These are phyloP conservation scores for Zaprionus camerounensis DNA, from an alignment of 1,140 invertebrate genomes.

Conservation along the genomic window DNA sequence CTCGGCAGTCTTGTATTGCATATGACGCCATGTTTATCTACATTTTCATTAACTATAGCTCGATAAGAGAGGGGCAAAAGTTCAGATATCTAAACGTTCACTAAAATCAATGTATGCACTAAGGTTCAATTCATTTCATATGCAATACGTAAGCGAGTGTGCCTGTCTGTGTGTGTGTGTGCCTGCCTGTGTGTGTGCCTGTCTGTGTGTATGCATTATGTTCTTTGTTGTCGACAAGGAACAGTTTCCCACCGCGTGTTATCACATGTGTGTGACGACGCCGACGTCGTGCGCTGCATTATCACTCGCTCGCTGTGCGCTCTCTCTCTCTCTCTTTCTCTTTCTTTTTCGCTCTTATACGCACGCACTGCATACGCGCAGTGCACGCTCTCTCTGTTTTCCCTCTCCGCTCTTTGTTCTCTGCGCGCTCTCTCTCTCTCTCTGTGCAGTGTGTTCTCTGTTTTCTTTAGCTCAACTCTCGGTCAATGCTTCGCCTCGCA, in stretches of 20 bases:
- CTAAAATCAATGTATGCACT: constrained; percentile 43
- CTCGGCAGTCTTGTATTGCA: not conserved
- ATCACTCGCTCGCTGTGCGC: constrained; percentile 47
- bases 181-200: not conserved
- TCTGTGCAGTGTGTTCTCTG: constrained; percentile 13
- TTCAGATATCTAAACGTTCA: not conserved
- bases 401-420: constrained; percentile 5
- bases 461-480: constrained; percentile 63
- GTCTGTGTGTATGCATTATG: constrained; percentile 11
- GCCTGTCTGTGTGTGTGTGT: constrained; percentile 6
- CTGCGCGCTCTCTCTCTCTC: constrained; percentile 4
- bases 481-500: constrained; percentile 70
- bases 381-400: constrained; percentile 1
- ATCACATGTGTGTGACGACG: constrained; percentile 57
- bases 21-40: too few species aligned
- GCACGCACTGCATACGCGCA: constrained; percentile 3
- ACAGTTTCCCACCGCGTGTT: constrained; percentile 60
- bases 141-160: not conserved
- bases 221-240: constrained; percentile 20
- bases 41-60: not conserved
- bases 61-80: not conserved
- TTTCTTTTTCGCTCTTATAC: constrained; percentile 1
- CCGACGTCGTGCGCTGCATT: constrained; percentile 48
- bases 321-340: constrained; percentile 21
- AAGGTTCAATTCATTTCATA: constrained; percentile 29